These are phyloP conservation scores for Callimico goeldii DNA, from an alignment of 2,797 vertebrate genomes.

Conservation along the genomic window DNA sequence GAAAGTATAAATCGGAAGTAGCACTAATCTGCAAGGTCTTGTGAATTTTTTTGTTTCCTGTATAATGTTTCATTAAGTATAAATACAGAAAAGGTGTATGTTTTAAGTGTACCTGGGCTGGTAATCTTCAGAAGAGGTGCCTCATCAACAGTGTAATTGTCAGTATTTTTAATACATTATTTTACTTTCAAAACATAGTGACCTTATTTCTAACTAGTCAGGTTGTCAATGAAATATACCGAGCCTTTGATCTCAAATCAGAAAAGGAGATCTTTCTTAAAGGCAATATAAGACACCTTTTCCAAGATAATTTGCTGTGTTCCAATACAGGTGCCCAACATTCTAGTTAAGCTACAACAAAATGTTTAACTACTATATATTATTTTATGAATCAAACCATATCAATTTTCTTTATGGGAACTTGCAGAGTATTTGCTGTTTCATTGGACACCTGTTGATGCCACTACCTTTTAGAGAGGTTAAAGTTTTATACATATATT, in stretches of 20 bases:
- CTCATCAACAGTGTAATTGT: neutral
- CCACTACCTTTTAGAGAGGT: neutral
- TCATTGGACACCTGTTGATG: neutral
- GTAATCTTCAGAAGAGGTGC: neutral
- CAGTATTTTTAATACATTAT: neutral
- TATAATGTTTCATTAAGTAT: neutral
- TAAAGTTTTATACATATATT: neutral
- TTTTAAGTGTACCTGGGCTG: neutral
- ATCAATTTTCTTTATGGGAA: neutral
- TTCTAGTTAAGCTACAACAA: neutral
- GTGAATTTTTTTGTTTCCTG: neutral
- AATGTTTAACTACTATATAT: neutral
- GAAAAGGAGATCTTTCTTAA: neutral
- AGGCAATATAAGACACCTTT: neutral
- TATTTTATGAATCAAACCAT: neutral
- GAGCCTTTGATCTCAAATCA: neutral
- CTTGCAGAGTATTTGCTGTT: neutral
- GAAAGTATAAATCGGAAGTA: neutral
- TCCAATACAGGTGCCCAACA: neutral
- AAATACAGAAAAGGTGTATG: neutral
- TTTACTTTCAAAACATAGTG: neutral
- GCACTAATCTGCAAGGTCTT: neutral
- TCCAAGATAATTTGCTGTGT: neutral
- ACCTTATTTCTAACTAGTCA: neutral
- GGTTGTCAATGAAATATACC: neutral